phyloP scores from a whole-genome alignment of 2,888 invertebrate species.

The Drosophila macrospina region DNA sequence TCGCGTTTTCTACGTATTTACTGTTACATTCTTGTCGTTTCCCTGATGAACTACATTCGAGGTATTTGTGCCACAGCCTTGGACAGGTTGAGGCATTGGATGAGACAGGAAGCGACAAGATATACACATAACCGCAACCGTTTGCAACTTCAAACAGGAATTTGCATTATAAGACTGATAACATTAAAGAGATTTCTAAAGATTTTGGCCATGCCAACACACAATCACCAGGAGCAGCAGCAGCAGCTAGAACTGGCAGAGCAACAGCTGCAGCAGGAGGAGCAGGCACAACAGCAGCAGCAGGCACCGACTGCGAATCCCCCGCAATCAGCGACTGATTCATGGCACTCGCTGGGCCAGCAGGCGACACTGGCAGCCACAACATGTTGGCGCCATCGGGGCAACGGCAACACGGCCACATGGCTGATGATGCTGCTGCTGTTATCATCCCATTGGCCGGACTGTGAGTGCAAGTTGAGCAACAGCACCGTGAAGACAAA shows the following conservation, averaged over 20 bases:
- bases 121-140: conserved; percentile 13
- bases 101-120: conserved; percentile 9
- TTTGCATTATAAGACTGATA: conserved; percentile 85
- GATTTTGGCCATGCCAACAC: conserved; percentile 68
- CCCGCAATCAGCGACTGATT: conserved; percentile 33
- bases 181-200: conserved; percentile 83
- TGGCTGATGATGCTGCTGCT: conserved; percentile 74
- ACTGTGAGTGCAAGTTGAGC: conserved; percentile 85
- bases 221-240: conserved; percentile 42
- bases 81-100: conserved; percentile 2
- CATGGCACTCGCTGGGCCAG: conserved; percentile 46
- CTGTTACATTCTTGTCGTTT: conserved; percentile 64
- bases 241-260: conserved; percentile 16
- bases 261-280: conserved; percentile 26
- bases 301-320: conserved; percentile 13
- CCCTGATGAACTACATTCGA: conserved; percentile 70
- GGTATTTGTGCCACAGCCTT: conserved; percentile 59
- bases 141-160: conserved; percentile 69
- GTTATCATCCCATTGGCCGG: conserved; percentile 74
- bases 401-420: conserved; percentile 16
- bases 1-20: conserved; percentile 69
- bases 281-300: conserved; percentile 14
- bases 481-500: conserved; percentile 93
- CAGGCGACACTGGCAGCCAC: conserved; percentile 3
- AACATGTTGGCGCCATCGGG: conserved; percentile 52